These are phyloP conservation scores for Lissonota sp. DNA, from an alignment of 2,888 invertebrate genomes.

Conservation along the genomic window DNA sequence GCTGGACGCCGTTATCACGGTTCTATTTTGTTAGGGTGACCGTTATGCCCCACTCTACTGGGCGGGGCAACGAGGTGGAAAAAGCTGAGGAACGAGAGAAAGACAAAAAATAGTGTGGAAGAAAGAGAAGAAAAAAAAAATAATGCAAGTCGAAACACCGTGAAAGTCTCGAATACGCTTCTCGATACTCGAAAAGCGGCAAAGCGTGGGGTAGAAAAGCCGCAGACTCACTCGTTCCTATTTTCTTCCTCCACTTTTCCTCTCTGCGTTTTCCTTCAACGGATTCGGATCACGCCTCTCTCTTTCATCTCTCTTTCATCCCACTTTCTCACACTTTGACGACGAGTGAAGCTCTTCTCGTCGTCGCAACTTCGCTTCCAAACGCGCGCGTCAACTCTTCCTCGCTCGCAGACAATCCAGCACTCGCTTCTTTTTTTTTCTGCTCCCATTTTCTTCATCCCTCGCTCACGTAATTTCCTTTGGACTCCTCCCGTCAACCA, in stretches of 20 bases:
- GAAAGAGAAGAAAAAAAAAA: not conserved
- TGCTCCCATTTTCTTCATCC: slow-evolving; percentile 39
- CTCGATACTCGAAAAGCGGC: slow-evolving; percentile 59
- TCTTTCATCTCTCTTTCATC: slow-evolving; percentile 37
- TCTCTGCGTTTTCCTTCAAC: slow-evolving; percentile 59
- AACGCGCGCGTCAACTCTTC: slow-evolving; percentile 59
- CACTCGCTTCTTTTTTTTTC: slow-evolving; percentile 43
- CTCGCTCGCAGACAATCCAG: slow-evolving; percentile 46
- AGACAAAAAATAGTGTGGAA: slow-evolving; percentile 17
- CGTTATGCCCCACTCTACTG: too few species aligned
- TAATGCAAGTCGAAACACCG: slow-evolving; percentile 39
- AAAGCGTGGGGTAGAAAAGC: slow-evolving; percentile 54
- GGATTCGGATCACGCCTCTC: slow-evolving; percentile 78
- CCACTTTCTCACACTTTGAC: slow-evolving; percentile 10
- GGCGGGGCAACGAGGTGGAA: slow-evolving; percentile 26
- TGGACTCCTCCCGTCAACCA: too few species aligned
- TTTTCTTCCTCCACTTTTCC: slow-evolving; percentile 47
- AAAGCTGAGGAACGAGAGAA: slow-evolving; percentile 23
- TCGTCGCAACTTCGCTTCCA: slow-evolving; percentile 45
- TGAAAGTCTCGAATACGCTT: slow-evolving; percentile 60
- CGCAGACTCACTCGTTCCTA: slow-evolving; percentile 49
- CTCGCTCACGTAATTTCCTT: not conserved
- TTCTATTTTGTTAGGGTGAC: too few species aligned
- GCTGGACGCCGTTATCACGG: too few species aligned
- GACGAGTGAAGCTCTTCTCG: slow-evolving; percentile 47